These are phyloP conservation scores for Microtus ochrogaster DNA, from an alignment of 2,113 vertebrate genomes.

Conservation along the genomic window DNA sequence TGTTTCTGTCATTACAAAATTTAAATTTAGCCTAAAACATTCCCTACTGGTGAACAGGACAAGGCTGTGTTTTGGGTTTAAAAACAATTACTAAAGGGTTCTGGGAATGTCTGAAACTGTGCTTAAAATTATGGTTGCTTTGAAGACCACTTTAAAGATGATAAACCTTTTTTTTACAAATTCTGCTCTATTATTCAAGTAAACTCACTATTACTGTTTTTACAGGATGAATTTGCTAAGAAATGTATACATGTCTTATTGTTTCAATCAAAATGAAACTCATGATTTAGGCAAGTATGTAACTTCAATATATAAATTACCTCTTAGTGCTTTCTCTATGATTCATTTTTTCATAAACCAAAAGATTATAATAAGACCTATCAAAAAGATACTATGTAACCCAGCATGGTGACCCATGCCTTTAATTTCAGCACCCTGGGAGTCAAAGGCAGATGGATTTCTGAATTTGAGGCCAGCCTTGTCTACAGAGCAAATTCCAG, in stretches of 20 bases:
- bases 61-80: slow-evolving; percentile 24
- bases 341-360: slow-evolving; percentile 30
- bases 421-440: not conserved
- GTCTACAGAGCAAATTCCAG: not conserved
- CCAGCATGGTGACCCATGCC: not conserved
- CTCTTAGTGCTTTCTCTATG: slow-evolving; percentile 38
- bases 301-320: slow-evolving; percentile 10
- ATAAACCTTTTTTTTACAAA: slow-evolving; percentile 2
- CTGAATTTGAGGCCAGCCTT: not conserved
- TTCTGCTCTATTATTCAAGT: slow-evolving; percentile 9
- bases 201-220: slow-evolving; percentile 34
- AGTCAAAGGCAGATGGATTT: not conserved
- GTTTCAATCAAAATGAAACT: slow-evolving; percentile 5
- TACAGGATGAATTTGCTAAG: not conserved
- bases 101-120: not conserved
- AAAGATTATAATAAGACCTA: not conserved
- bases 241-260: slow-evolving; percentile 1
- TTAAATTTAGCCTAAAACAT: not conserved
- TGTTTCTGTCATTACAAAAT: slow-evolving; percentile 8
- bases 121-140: not conserved
- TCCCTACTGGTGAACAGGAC: not conserved
- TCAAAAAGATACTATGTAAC: slow-evolving; percentile 20
- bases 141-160: slow-evolving; percentile 10
- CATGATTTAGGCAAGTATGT: not conserved
- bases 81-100: slow-evolving; percentile 34